phyloP scores from a whole-genome alignment of 64 coral and sea anemone genomes.

The Stichodactyla helianthus region DNA sequence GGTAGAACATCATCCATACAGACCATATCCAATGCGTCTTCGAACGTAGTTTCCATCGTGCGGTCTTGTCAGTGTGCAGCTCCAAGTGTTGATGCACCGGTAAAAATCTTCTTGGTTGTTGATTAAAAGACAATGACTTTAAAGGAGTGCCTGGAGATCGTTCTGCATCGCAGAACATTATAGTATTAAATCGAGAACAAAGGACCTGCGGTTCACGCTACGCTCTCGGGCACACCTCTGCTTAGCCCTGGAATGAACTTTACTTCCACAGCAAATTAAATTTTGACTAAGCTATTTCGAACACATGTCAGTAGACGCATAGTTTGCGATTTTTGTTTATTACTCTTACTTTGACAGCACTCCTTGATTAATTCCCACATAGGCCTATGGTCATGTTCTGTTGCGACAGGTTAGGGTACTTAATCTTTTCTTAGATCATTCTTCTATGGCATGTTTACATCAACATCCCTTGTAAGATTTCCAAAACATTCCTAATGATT shows the following conservation, averaged over 20 bases:
- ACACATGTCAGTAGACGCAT: conserved; percentile 18
- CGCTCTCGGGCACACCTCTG: conserved; percentile 12
- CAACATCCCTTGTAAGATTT: conserved; percentile 10
- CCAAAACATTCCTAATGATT: conserved; percentile 4
- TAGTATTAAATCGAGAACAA: neutral
- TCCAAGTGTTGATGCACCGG: neutral
- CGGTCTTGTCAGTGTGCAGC: neutral
- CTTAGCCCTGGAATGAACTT: conserved; percentile 9
- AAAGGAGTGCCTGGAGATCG: conserved; percentile 30
- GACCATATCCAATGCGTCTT: conserved; percentile 18
- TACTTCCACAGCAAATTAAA: conserved; percentile 19
- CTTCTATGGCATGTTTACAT: neutral
- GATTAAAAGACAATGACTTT: conserved; percentile 3
- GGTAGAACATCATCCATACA: conserved; percentile 25
- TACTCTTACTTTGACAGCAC: neutral
- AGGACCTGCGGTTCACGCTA: conserved; percentile 22
- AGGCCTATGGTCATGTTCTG: neutral
- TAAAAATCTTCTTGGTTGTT: conserved; percentile 13
- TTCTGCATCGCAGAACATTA: conserved; percentile 16
- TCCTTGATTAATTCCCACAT: neutral
- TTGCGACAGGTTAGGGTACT: neutral
- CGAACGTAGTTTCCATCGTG: conserved; percentile 5
- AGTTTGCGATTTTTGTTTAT: conserved; percentile 1
- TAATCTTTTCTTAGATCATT: neutral
- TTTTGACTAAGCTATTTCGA: conserved; percentile 17